Evolutionary conservation across 2,113 vertebrate species (phyloP).

Genomic region (Anarrhichthys ocellatus): DNA sequence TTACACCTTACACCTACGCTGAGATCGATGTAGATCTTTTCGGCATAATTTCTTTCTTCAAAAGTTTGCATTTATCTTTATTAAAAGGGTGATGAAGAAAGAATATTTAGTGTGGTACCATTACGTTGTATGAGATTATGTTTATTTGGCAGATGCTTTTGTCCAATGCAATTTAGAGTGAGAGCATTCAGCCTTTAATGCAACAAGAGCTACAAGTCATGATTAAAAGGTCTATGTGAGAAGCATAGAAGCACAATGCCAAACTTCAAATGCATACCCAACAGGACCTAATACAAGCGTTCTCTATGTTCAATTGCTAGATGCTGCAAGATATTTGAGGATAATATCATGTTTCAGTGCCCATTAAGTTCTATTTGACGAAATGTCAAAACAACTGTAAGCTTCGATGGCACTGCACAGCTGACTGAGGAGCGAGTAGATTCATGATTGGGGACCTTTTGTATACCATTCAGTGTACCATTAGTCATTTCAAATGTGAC

Average conservation of each 20-base stretch:
- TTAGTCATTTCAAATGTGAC: conserved; percentile 46
- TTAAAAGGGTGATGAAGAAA: not conserved
- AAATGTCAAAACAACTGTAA: conserved; percentile 43
- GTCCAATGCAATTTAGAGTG: not conserved
- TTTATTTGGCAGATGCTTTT: not conserved
- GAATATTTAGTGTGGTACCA: not conserved
- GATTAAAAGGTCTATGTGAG: not conserved
- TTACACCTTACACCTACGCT: not conserved
- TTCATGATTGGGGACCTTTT: conserved; percentile 25
- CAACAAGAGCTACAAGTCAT: not conserved
- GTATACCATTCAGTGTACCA: conserved; percentile 13
- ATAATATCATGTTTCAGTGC: conserved; percentile 21
- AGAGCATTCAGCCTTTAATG: not conserved
- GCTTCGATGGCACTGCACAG: conserved; percentile 18
- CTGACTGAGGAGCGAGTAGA: conserved; percentile 21
- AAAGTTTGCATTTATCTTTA: not conserved
- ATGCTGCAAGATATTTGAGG: conserved; percentile 16
- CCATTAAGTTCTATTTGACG: conserved; percentile 40
- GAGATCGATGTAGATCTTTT: conserved; percentile 16
- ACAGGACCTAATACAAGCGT: not conserved
- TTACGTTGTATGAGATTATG: not conserved
- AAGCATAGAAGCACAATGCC: not conserved
- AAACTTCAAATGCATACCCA: conserved; percentile 1
- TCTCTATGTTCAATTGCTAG: not conserved
- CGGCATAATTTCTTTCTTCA: not conserved